Evolutionary conservation across 2,888 invertebrate species (phyloP).

Genomic region (Anthophora plumipes): DNA sequence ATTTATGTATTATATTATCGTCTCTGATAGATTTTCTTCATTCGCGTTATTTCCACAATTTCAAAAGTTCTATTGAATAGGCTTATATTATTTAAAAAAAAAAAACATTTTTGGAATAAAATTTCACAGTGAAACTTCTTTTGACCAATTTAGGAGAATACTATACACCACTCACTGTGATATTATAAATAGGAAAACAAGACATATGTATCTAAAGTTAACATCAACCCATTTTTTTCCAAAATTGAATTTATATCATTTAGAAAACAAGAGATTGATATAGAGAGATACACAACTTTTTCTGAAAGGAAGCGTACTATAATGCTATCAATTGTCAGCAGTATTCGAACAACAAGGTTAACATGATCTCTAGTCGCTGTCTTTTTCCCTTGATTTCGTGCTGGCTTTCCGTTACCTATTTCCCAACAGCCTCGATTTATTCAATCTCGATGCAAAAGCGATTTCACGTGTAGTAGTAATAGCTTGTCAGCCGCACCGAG

Average conservation of each 20-base stretch:
- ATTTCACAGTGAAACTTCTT: too few species aligned
- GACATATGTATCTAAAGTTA: too few species aligned
- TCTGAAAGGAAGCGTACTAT: neutral
- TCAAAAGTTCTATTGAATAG: too few species aligned
- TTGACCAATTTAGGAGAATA: too few species aligned
- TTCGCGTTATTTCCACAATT: too few species aligned
- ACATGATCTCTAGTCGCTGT: slow-evolving; percentile 53
- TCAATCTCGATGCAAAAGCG: slow-evolving; percentile 76
- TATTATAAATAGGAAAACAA: too few species aligned
- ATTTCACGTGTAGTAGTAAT: slow-evolving; percentile 75
- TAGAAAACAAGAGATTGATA: too few species aligned
- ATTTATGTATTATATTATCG: slow-evolving; percentile 5
- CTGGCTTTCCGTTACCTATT: slow-evolving; percentile 61
- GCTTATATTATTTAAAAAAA: too few species aligned
- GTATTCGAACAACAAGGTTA: slow-evolving; percentile 50
- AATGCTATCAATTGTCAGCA: slow-evolving; percentile 25
- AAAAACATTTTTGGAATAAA: too few species aligned
- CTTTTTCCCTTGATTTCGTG: slow-evolving; percentile 30
- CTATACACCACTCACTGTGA: too few species aligned
- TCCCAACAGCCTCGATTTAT: slow-evolving; percentile 70
- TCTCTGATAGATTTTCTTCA: neutral
- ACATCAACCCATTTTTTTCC: too few species aligned
- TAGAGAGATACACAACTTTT: neutral
- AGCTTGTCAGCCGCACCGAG: slow-evolving; percentile 74
- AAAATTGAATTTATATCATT: too few species aligned